Evolutionary conservation across 37 sponge, comb jelly and placozoan species (phyloP).

Genomic region (Chondrosia reniformis): DNA sequence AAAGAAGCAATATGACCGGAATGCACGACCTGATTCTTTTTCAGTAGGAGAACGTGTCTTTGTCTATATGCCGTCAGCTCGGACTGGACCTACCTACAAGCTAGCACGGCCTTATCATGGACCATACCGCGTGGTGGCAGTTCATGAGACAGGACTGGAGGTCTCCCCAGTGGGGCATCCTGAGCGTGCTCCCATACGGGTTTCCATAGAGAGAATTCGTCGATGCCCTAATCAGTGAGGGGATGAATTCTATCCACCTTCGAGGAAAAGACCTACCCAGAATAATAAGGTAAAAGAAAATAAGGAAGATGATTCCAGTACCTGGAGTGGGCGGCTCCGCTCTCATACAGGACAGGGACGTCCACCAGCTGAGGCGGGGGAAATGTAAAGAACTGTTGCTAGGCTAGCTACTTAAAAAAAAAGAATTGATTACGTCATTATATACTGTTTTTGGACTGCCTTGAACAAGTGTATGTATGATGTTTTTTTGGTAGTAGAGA

Average conservation of each 20-base stretch:
- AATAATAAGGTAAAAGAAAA: background rate
- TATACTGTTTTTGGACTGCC: too few species aligned
- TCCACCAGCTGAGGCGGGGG: background rate
- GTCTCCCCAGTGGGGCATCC: conserved; percentile 24
- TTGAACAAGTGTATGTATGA: too few species aligned
- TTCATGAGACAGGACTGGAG: conserved; percentile 5
- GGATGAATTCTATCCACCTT: conserved; percentile 3
- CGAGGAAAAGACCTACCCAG: background rate
- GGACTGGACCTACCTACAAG: conserved; percentile 9
- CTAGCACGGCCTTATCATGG: conserved; percentile 29
- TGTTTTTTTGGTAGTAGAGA: too few species aligned
- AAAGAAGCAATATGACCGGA: conserved; percentile 33
- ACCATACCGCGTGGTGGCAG: conserved; percentile 27
- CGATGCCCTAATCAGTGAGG: conserved; percentile 13
- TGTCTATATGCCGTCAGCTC: conserved; percentile 32
- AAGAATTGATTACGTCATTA: too few species aligned
- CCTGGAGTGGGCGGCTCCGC: background rate
- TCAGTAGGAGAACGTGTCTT: conserved; percentile 29
- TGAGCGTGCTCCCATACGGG: conserved; percentile 5
- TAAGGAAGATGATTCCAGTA: background rate
- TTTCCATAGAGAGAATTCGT: conserved; percentile 16
- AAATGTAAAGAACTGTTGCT: too few species aligned
- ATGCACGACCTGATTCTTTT: background rate
- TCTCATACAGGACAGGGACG: background rate
- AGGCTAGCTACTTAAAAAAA: too few species aligned